Base-by-base conservation (phyloP, 2,888 invertebrate genomes). In the Petrolisthes manimaculis region DNA sequence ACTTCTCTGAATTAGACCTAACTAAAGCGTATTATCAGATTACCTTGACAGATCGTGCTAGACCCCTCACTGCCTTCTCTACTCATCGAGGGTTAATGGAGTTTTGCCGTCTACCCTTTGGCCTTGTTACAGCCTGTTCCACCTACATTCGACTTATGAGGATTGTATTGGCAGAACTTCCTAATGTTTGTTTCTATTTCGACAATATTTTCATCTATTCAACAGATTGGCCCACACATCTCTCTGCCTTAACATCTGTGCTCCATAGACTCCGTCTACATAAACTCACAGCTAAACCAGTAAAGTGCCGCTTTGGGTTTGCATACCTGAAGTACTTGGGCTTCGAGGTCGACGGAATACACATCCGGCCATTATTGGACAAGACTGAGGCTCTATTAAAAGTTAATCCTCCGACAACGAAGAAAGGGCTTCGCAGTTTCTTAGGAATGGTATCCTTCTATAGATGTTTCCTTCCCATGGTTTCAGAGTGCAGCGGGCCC, bases 391-490 rank as follows among this genome's bases (percentile, higher is more conserved):
- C 71, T 21, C n/a, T 83, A 4, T 1, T 4, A 24, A 0, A 51
- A 12, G n/a, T n/a, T 3, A 8, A 1, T 55, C 54, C 55, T 5
- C 86, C 83, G 1, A 67, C 67, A 4, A 78, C 83, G 9, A 87
- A 86, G 78, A 83, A 37, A 37, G 37, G 37, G 37, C 37, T 37
- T 37, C 37, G 37, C 37, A 37, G 37, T 37, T 37, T 37, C 37
- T 37, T 37, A 4, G 83, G 83, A 3, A 67, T 86, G 54, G 53
- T 86, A 9, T 83, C 77, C 18, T 83, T 86, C n/a, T 86, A 86
- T 61, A 54, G 78, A 74, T 24, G 8, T 0, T 82, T 77, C 8
- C 75, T 86, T 2, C 51, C 71, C 24, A 18, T 74, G 55, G 82
- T 82, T 4, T 71, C 86, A 5, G n/a, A 69, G 21, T 71, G 14